These are phyloP conservation scores for Ethmia dodecea DNA, from an alignment of 2,888 invertebrate species.

Conservation along the genomic window DNA sequence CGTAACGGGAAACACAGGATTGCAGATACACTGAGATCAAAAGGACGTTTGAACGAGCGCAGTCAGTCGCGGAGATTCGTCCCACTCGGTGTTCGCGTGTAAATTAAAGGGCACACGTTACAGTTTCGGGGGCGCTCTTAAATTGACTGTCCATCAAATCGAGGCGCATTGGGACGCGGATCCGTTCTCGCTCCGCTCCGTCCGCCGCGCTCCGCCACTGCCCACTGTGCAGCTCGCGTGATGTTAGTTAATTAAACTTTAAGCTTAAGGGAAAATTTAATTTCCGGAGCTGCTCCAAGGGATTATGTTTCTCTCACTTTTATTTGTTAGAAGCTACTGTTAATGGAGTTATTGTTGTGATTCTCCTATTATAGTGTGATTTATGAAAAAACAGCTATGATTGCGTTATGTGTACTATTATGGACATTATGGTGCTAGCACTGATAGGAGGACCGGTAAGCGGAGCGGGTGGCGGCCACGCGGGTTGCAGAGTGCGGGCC, in stretches of 20 bases:
- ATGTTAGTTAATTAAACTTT: constrained; percentile 65
- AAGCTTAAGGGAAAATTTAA: constrained; percentile 67
- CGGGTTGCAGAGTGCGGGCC: constrained; percentile 22
- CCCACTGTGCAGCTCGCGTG: constrained; percentile 46
- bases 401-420: too few species aligned
- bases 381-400: too few species aligned
- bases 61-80: background rate
- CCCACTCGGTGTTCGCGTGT: constrained; percentile 23
- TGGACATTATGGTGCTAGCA: too few species aligned
- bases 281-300: constrained; percentile 53
- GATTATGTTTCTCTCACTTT: constrained; percentile 52
- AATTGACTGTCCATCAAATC: constrained; percentile 55
- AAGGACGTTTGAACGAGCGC: too few species aligned
- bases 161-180: constrained; percentile 26
- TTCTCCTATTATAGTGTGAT: too few species aligned
- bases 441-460: constrained; percentile 23
- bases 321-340: constrained; percentile 29
- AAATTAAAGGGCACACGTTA: constrained; percentile 39
- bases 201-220: constrained; percentile 14
- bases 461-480: constrained; percentile 23
- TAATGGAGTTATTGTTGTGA: too few species aligned
- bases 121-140: constrained; percentile 29
- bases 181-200: constrained; percentile 7
- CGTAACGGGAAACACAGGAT: too few species aligned
- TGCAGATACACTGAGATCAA: too few species aligned